Base-by-base conservation (phyloP, 2,888 invertebrate genomes). In the Drosophila lutescens region DNA sequence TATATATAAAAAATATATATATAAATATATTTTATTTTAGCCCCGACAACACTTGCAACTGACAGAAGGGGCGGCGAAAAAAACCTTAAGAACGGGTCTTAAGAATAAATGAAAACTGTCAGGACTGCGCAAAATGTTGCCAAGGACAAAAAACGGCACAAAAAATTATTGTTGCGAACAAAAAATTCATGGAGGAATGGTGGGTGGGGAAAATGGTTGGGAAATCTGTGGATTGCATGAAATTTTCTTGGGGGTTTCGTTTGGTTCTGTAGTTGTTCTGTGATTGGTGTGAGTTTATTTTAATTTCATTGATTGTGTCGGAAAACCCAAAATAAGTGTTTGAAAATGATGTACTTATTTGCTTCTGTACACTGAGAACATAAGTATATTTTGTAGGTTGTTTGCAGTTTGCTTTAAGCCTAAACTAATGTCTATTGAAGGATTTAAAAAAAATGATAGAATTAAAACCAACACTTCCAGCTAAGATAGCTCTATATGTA, bases 21-120 rank as follows among this genome's bases (percentile, higher is more conserved):
- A 74, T 71, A 68, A 57, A 58, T 66, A 72, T 26, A 26, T 26
- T 70, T 79, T 72, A 72, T 76, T 79, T 68, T 71, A 63, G 62
- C 71, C 74, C 70, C 74, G 80, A 79, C 85, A 86, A 80, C 86
- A 86, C 69, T 87, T 86, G 86, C 79, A 78, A 75, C 76, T 87
- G 87, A 80, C 87, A 85, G 78, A 40, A 30, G 44, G 44, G 36
- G 34, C 17, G 9, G 32, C 47, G 50, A 59, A 59, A 67, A 57
- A 49, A 51, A 49, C 62, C 57, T 65, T 73, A 58, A 60, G 54
- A 74, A 55, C 74, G 66, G 47, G 66, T 66, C 74, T 76, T 74
- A 73, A 71, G 75, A 65, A 80, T 65, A 73, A 74, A 66, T 56
- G 74, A 79, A 84, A 72, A 63, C 77, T 86, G 83, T 83, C 80